A percentile compares a stretch with the other conserved stretches of the same genome.
Conservation (phyloP, 2,113 vertebrate species). For the Spheniscus mendiculus region DNA sequence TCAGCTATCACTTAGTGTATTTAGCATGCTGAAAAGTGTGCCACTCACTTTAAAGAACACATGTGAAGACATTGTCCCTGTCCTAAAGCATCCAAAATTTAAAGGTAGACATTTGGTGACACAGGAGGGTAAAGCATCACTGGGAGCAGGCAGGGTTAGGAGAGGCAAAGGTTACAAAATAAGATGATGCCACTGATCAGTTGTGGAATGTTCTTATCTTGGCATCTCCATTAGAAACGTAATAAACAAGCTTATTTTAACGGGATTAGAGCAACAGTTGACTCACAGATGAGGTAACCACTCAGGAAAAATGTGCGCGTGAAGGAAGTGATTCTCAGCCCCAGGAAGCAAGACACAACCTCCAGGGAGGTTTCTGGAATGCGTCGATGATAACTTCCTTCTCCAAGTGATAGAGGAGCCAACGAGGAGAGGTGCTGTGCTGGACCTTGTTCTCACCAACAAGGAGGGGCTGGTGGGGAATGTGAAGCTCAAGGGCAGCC, state of each 20-base stretch:
- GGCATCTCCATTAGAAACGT: not conserved
- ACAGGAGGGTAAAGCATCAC: not conserved
- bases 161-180: not conserved
- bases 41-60: not conserved
- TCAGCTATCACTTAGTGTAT: not conserved
- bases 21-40: not conserved
- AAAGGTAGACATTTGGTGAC: not conserved
- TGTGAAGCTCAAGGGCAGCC: too few species aligned
- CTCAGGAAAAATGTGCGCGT: not conserved
- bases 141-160: not conserved
- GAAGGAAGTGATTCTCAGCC: not conserved
- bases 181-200: not conserved
- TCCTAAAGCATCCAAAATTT: not conserved
- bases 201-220: not conserved
- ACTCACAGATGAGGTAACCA: not conserved
- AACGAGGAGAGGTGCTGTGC: too few species aligned
- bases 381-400: too few species aligned
- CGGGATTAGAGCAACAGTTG: not conserved
- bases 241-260: not conserved
- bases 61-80: not conserved
- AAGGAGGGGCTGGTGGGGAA: too few species aligned
- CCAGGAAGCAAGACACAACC: not conserved
- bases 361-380: too few species aligned
- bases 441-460: too few species aligned
- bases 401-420: too few species aligned